Conservation (phyloP, 2,888 invertebrate genomes). For the Perithous albicinctus region DNA sequence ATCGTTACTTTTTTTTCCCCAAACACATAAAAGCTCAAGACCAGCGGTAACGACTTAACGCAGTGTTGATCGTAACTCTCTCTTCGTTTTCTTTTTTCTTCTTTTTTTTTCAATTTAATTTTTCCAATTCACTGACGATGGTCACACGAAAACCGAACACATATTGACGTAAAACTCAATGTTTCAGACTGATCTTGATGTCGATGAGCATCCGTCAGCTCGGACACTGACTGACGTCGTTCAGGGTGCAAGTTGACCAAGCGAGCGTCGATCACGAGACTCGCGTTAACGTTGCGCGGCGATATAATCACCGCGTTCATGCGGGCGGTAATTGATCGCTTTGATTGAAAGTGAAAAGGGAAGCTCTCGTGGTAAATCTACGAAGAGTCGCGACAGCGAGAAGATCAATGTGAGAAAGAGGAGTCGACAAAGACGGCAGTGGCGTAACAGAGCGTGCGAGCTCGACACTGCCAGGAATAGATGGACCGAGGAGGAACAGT, state of each 20-base stretch:
- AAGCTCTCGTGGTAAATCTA: conserved; percentile 13
- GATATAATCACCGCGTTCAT: conserved; percentile 22
- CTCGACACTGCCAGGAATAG: conserved; percentile 83
- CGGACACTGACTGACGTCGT: neutral
- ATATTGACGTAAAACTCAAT: conserved; percentile 2
- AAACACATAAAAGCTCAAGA: neutral
- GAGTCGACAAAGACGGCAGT: conserved; percentile 59
- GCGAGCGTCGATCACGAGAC: conserved; percentile 38
- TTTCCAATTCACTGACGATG: neutral
- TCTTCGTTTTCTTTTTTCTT: too few relatives aligned
- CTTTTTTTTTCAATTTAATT: neutral
- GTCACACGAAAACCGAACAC: conserved; percentile 26
- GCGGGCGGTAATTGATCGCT: conserved; percentile 37
- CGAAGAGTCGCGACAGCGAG: conserved; percentile 39
- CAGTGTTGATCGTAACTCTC: neutral
- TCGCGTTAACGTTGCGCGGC: conserved; percentile 28
- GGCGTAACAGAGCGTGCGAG: conserved; percentile 79
- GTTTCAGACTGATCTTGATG: neutral
- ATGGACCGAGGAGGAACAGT: conserved; percentile 73
- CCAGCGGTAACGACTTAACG: neutral
- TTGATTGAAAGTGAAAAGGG: conserved; percentile 63
- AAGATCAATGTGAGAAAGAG: conserved; percentile 59
- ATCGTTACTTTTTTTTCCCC: neutral
- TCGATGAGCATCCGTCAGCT: neutral
- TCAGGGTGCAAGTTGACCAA: neutral